Base-by-base conservation (phyloP, 2,113 vertebrate species). In the Gobius niger region DNA sequence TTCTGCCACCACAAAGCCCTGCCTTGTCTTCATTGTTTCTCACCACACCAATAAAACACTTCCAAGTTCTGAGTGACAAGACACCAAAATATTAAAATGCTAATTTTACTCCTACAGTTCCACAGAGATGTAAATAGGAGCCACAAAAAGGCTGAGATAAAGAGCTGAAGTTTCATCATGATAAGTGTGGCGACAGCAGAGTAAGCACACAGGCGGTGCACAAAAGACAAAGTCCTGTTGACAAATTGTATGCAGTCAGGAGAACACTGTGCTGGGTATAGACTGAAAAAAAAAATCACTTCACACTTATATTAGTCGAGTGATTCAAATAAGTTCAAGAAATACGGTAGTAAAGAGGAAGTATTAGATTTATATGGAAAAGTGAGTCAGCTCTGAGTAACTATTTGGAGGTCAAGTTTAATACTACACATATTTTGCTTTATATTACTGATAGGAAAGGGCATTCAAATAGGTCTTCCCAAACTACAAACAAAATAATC, bases 21-120 rank as follows among this genome's bases (percentile, higher is more conserved):
- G 85, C 87, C 89, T 91, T 91, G 90, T 91, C 78, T 82, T 89
- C 88, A 90, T 91, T 91, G 89, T 91, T 88, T 83, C 81, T 76
- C 44, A 6, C 78, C 84, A 88, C 79, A 68, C 82, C 87, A 82
- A 88, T 90, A 89, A 84, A 91, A 90, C 82, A 88, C 85, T 85
- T 87, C 85, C 76, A 82, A 68, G 81, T 64, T 84, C 70, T 78
- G 65, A 73, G 18, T 63, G 49, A 84, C 65, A 68, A 61, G 59
- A 85, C 73, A 64, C 56, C 53, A 74, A 80, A 77, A 82, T 81
- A 84, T 67, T 1, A 49, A 82, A 84, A 74, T 72, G 72, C 82
- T 82, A 75, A 88, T 85, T 90, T 87, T 74, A 81, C 80, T 73
- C 75, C 73, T 34, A 81, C 73, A 82, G 47, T 66, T 69, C 70